Base-by-base conservation (phyloP, 2,113 vertebrate species). In the Camelus bactrianus region DNA sequence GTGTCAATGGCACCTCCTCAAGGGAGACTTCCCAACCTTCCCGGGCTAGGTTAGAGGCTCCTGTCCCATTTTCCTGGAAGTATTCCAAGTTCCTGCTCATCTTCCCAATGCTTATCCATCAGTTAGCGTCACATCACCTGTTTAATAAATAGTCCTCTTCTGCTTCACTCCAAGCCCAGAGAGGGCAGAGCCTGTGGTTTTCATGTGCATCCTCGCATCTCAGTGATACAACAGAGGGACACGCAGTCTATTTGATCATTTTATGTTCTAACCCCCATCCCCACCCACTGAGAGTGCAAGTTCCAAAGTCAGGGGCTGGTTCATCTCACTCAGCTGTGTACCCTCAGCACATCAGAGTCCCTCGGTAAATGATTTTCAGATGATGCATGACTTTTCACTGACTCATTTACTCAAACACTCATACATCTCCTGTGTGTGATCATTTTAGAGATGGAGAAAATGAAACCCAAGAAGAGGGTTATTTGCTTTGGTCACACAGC, bases 391-490 rank as follows among this genome's bases (percentile, higher is more conserved):
- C 77, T 94, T 85, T 77, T 75, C 28, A 35, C 35, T 86, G 85
- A 82, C 72, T 91, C 76, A 91, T 75, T 89, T 73, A 79, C 91
- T 80, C 50, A 81, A 90, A 95, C 15, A 58, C 30, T 30, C 76
- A 79, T 9, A 56, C 32, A 58, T 93, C 70, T 94, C 48, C 86
- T 80, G 7, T 81, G 9, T 60, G 65, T 46, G 70, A 50, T 79
- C 46, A 86, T 83, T 56, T 86, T 85, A 93, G 69, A 86, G n/a
- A 85, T 30, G 11, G 28, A 65, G 84, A 70, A 88, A 97, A 93
- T n/a, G 11, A 91, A 91, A 11, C 30, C 16, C 69, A 32, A 80
- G 65, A 89, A 83, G 12, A 67, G 2, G 35, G 17, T 26, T 20
- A 79, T 70, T 64, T 88, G 13, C 3, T 56, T 17, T 52, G 52